Evolutionary conservation across 2,797 vertebrate genomes (phyloP), one percentile per base, ranked within the genome.

Genomic region (Apodemus agrarius): DNA sequence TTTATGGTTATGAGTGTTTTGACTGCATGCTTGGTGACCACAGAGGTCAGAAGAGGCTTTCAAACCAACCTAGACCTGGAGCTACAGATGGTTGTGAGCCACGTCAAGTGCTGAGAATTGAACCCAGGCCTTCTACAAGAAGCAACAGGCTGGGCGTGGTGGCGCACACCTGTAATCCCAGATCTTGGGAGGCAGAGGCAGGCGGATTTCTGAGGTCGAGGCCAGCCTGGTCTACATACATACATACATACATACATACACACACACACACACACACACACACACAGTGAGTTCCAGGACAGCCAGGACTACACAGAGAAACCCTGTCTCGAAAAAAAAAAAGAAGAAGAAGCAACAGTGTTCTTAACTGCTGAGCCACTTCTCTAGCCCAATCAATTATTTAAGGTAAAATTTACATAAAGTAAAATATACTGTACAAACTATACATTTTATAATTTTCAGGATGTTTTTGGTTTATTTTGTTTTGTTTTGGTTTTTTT

Each of bases 391-490:
- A 29, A 22, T 54, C 31, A 7, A 16, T 61, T 82, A 29, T 93
- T 89, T 34, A 17, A 93, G 59, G 43, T 74, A 69, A 89, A 95
- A 76, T 86, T 84, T 93, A 67, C n/a, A 63, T 65, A 81, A 4
- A 89, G 24, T 94, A 67, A 95, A 93, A 89, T 82, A 31, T 63
- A 43, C 29, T 82, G 22, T 65, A 46, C 29, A 95, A 88, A 93
- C 78, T 65, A 93, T 85, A 94, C 87, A 92, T 69, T 75, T 0
- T 91, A 85, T 19, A 94, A 22, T 94, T 91, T 84, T 46, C 26
- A 21, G 12, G 46, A 13, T n/a, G 13, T 59, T 17, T 4, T 40
- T 31, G 22, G 0, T 37, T 59, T 37, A 11, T 26, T 63, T 81
- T 59, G 6, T 1, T 80, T 57, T 82, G n/a, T n/a, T n/a, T n/a